A percentile compares a stretch with the other conserved stretches of the same genome.
Evolutionary conservation across 64 coral and sea anemone genomes (phyloP).

Genomic region (Montipora capricornis): DNA sequence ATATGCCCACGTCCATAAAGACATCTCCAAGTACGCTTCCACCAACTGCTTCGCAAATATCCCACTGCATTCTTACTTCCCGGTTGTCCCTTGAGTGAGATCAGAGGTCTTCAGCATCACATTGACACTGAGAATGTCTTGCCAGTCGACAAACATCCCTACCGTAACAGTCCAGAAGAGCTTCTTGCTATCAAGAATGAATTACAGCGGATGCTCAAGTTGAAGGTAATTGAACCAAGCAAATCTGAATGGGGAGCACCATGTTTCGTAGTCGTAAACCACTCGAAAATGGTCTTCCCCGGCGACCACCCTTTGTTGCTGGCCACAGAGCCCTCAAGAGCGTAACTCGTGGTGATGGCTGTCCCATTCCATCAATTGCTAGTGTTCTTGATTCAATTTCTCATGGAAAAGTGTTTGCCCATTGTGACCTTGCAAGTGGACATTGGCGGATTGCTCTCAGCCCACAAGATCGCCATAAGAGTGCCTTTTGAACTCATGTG

Average conservation of each 20-base stretch:
- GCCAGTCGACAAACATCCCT: neutral
- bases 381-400: conserved; percentile 29
- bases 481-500: conserved; percentile 20
- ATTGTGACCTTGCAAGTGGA: conserved; percentile 19
- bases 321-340: conserved; percentile 41
- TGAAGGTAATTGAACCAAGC: conserved; percentile 63
- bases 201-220: conserved; percentile 63
- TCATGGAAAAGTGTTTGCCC: neutral
- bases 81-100: conserved; percentile 6
- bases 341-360: conserved; percentile 27
- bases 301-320: conserved; percentile 60
- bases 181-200: conserved; percentile 40
- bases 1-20: conserved; percentile 51
- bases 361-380: conserved; percentile 10
- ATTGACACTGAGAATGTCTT: conserved; percentile 51
- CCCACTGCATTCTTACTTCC: no score
- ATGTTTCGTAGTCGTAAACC: conserved; percentile 57
- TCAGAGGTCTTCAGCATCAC: conserved; percentile 18
- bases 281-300: conserved; percentile 48
- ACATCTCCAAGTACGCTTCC: conserved; percentile 42
- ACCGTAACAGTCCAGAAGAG: conserved; percentile 56
- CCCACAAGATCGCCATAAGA: conserved; percentile 7
- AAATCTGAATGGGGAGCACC: conserved; percentile 68
- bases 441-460: conserved; percentile 42
- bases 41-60: conserved; percentile 13